Base-by-base conservation (phyloP, 2,113 vertebrate genomes). In the Arenaria interpres region DNA sequence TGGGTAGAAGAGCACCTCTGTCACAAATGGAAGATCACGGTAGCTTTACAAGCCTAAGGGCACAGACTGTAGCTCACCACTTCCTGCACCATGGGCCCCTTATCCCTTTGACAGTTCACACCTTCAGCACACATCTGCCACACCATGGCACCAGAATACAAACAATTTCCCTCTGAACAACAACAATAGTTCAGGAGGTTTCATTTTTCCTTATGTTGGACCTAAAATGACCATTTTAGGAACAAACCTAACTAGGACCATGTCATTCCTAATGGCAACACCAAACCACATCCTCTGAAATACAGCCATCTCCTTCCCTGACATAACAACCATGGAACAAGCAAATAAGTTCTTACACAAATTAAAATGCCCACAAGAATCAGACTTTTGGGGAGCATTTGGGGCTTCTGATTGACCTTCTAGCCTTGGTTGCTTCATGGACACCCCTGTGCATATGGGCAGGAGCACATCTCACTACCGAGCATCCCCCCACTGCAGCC, bases 361-460 rank as follows among this genome's bases (percentile, higher is more conserved):
- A 4, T 14, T 33, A 69, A 85, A 89, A 74, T 33, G 35, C 35
- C 9, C 35, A 39, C 28, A 75, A 75, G 48, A 10, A 1, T 1
- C 16, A 28, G 27, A 16, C 6, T 56, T 60, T 13, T 19, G 39
- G 37, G 43, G 30, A 41, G 28, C 21, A 83, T 78, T 28, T 24
- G 28, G 56, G 39, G 11, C 21, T 88, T 79, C 25, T 24, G 28
- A 68, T 32, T 28, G 56, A 45, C 45, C 24, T 84, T 69, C 23
- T 53, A 32, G 20, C 57, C 68, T 41, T 43, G 9, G 7, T 13
- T 56, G 64, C 35, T 68, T 69, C 43, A 45, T 1, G 10, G 39
- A 63, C 30, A 64, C 2, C 16, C 30, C 33, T 30, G 19, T 35
- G 68, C n/a, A 56, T 15, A 54, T 0, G 1, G 45, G 37, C 1